phyloP scores from a whole-genome alignment of 2,113 vertebrate species.

The Actinemys pallida region DNA sequence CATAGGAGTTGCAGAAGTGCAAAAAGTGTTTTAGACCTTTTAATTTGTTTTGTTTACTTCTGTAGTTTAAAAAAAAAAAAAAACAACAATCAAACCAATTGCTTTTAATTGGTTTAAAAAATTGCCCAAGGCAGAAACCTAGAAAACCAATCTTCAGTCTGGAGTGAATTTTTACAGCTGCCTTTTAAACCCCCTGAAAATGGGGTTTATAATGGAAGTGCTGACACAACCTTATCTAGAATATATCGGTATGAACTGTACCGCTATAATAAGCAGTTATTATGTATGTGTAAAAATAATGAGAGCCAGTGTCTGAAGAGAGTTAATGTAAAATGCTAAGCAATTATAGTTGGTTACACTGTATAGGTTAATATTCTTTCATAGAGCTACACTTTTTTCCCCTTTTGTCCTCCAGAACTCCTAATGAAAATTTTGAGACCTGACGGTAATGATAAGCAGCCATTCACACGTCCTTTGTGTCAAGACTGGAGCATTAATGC shows the following conservation, averaged over 20 bases:
- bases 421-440: constrained; percentile 99
- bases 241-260: constrained; percentile 78
- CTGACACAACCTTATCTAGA: constrained; percentile 85
- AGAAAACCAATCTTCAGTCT: constrained; percentile 83
- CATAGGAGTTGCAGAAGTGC: constrained; percentile 59
- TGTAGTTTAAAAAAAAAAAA: constrained; percentile 12
- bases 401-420: constrained; percentile 94
- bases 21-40: constrained; percentile 56
- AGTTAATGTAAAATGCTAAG: constrained; percentile 92
- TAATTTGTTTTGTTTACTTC: constrained; percentile 77
- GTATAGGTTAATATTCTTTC: constrained; percentile 99
- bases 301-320: constrained; percentile 90
- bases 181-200: constrained; percentile 82
- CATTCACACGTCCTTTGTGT: constrained; percentile 94
- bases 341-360: constrained; percentile 97
- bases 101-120: constrained; percentile 75
- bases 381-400: constrained; percentile 88
- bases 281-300: constrained; percentile 96
- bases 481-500: constrained; percentile 94
- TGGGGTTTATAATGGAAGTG: constrained; percentile 82
- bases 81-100: constrained; percentile 74
- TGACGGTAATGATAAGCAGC: constrained; percentile 99
- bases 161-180: constrained; percentile 85
- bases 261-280: constrained; percentile 89
- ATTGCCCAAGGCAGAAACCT: constrained; percentile 78